Evolutionary conservation across 2,797 vertebrate species (phyloP), one percentile per base, ranked within the genome.

Genomic region (Eospalax fontanierii): DNA sequence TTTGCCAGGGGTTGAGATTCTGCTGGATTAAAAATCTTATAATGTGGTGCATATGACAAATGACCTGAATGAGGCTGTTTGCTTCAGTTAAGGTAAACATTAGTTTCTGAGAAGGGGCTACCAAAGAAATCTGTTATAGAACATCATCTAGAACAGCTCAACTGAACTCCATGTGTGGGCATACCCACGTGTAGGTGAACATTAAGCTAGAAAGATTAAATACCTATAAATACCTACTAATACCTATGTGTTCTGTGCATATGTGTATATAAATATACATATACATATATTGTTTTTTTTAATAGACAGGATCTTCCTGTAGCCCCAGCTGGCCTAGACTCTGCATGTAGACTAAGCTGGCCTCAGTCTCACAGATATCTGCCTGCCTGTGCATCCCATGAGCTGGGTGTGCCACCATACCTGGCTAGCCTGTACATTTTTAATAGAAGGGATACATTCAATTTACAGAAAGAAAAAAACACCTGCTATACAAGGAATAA

Each of bases 381-480:
- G 8, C 50, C 50, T 54, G 14, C 50, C 50, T 54, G 8, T 54
- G 50, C 50, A 7, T 14, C 50, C 12, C 50, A 54, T 54, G 8
- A 9, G 50, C 50, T 54, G 50, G 50, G 50, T 54, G 14, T 54
- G 8, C 50, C 50, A 54, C 11, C 50, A 54, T 14, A 15, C 50
- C 50, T 9, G 14, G 50, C 50, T 54, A 54, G 9, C 50, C 14
- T 10, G 50, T 9, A 33, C 87, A 28, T 46, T 89, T 93, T 91
- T 68, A 95, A 83, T 40, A 82, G 15, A 74, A 87, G 18, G 22
- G 70, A 89, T 73, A 38, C 14, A 71, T 85, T 87, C 93, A 3
- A 5, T 74, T 82, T 79, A 81, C 24, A 81, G 33, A 81, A 90
- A 88, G 66, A 76, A 87, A 95, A 91, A 2, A 81, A 75, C 73